These are phyloP conservation scores for Heliothis virescens DNA, from an alignment of 1,140 invertebrate species.

Conservation along the genomic window DNA sequence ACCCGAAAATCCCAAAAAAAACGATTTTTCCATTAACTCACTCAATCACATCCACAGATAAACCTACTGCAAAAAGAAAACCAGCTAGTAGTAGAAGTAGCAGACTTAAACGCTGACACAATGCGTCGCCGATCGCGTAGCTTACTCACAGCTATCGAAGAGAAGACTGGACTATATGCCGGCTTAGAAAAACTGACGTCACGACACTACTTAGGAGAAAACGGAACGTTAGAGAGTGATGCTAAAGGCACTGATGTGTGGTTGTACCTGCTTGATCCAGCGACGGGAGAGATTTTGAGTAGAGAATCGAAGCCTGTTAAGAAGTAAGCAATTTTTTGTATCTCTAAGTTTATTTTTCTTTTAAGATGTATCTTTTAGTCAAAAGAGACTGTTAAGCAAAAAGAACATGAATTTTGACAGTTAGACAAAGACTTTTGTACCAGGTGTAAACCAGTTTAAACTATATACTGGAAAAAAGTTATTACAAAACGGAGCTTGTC, in stretches of 20 bases:
- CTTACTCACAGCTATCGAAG: conserved; percentile 90
- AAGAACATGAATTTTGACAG: too few relatives aligned
- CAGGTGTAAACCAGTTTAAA: too few relatives aligned
- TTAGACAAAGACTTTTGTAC: too few relatives aligned
- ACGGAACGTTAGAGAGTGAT: conserved; percentile 91
- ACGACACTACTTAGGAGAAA: conserved; percentile 89
- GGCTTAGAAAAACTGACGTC: conserved; percentile 92
- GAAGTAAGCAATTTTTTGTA: conserved; percentile 86
- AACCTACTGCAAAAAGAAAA: conserved; percentile 87
- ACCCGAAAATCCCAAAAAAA: too few relatives aligned
- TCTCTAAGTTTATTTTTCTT: too few relatives aligned
- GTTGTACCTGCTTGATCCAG: conserved; percentile 94
- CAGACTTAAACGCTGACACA: conserved; percentile 90
- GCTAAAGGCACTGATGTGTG: conserved; percentile 93
- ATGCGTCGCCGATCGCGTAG: conserved; percentile 89
- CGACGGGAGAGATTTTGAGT: conserved; percentile 90
- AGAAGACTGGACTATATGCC: conserved; percentile 91
- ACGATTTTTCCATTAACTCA: too few relatives aligned
- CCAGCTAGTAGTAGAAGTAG: conserved; percentile 92
- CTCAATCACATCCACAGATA: conserved; percentile 62
- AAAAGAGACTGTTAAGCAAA: too few relatives aligned
- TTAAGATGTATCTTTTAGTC: too few relatives aligned
- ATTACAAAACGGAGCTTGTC: too few relatives aligned
- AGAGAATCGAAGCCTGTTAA: conserved; percentile 90
- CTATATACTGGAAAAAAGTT: too few relatives aligned